Base-by-base conservation (phyloP, 2,888 invertebrate species). In the Cantharis lateralis region DNA sequence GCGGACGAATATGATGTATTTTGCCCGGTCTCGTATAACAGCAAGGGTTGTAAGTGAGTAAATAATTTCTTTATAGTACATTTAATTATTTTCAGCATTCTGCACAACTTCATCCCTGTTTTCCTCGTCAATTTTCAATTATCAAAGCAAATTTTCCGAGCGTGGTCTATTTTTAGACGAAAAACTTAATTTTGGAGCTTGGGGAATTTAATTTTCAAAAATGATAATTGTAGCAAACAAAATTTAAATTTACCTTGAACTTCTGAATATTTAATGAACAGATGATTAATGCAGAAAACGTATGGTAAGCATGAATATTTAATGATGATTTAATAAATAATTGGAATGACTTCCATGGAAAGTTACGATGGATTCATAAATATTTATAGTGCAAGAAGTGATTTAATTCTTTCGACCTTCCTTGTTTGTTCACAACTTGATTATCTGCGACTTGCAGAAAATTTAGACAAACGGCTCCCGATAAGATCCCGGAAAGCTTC, bases 31-130 rank as follows among this genome's bases (percentile, higher is more conserved):
- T 48, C n/a, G n/a, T 2, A 24, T 24, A n/a, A 48, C 48, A 9
- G 48, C 48, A 48, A 48, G 48, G 48, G 48, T 48, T 48, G 48
- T 48, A 48, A 48, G 48, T 48, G 48, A 48, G 48, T 48, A 48
- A 48, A n/a, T n/a, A 48, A 48, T 48, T 48, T 48, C 9, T 48
- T 48, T 48, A 48, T n/a, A 69, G 32, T 32, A 32, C 69, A 69
- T 32, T 68, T 48, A 75, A 76, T 76, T 76, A 76, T 63, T 76
- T 76, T 72, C 76, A 64, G 72, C 62, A 68, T 76, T 68, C 62
- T 69, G 72, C 68, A 69, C 72, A 28, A 69, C 24, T 76, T 72
- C 62, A 70, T 72, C 63, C 24, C 64, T 48, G 32, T 32, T 70
- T 74, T 70, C 74, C 70, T 70, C 74, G 10, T 74, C 28, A 62